A percentile compares a stretch with the other conserved stretches of the same genome.
These are phyloP conservation scores for Argopecten irradians DNA, from an alignment of 1,140 invertebrate species.

Conservation along the genomic window DNA sequence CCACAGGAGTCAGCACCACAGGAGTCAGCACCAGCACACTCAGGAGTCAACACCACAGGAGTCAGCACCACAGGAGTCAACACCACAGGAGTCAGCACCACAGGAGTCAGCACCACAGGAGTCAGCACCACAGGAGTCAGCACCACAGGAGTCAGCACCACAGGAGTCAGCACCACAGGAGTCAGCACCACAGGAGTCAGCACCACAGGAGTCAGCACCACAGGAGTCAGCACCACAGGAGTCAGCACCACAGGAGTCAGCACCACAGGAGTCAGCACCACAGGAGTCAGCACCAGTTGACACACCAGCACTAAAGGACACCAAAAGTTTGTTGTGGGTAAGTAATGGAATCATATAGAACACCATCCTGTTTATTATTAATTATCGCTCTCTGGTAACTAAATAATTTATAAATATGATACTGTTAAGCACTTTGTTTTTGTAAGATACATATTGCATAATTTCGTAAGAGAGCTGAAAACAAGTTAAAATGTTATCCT, in stretches of 20 bases:
- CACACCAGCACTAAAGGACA: conserved; percentile 47
- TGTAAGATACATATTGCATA: too few relatives aligned
- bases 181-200: too few relatives aligned
- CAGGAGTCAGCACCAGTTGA: background rate
- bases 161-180: conserved; percentile 44
- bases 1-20: background rate
- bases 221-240: too few relatives aligned
- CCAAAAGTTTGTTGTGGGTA: conserved; percentile 61
- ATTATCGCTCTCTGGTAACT: too few relatives aligned
- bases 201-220: too few relatives aligned
- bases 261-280: background rate
- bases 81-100: too few relatives aligned
- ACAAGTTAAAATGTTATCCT: too few relatives aligned
- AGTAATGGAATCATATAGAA: conserved; percentile 48
- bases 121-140: conserved; percentile 49
- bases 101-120: background rate
- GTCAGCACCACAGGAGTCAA: conserved; percentile 45
- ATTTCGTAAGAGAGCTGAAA: too few relatives aligned
- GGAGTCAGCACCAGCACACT: conserved; percentile 30
- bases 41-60: background rate
- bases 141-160: background rate
- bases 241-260: too few relatives aligned
- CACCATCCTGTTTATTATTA: background rate
- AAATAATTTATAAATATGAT: too few relatives aligned
- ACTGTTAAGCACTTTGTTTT: too few relatives aligned